Evolutionary conservation across 1,140 invertebrate species (phyloP).

Genomic region (Drosophila burlai): DNA sequence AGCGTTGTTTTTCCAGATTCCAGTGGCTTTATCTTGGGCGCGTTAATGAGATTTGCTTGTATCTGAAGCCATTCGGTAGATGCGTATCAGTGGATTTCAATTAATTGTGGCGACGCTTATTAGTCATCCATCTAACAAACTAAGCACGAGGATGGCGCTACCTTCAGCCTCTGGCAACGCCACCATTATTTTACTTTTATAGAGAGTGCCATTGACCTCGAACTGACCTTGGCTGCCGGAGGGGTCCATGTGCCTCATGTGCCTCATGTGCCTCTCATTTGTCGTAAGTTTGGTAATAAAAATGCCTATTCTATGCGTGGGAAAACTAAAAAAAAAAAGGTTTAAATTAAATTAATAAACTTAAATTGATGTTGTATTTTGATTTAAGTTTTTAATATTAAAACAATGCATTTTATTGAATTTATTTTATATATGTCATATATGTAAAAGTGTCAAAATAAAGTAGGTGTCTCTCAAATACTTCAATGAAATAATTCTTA

Average conservation of each 20-base stretch:
- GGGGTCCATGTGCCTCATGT: not conserved
- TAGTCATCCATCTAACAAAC: constrained; percentile 81
- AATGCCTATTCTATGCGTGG: constrained; percentile 8
- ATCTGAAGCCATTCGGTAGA: constrained; percentile 82
- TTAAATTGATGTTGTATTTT: too few species aligned
- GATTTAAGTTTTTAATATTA: too few species aligned
- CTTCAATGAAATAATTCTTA: not conserved
- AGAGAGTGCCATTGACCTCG: constrained; percentile 43
- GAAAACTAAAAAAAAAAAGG: too few species aligned
- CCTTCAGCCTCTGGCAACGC: constrained; percentile 4
- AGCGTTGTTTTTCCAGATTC: constrained; percentile 62
- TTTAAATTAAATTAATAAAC: too few species aligned
- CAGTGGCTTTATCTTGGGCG: constrained; percentile 82
- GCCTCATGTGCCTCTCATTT: constrained; percentile 20
- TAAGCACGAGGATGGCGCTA: constrained; percentile 68
- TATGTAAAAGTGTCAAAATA: too few species aligned
- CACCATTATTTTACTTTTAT: constrained; percentile 23
- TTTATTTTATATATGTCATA: not conserved
- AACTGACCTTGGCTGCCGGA: constrained; percentile 28
- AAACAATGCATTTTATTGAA: not conserved
- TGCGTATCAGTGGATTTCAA: constrained; percentile 82
- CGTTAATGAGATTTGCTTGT: constrained; percentile 84
- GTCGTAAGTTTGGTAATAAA: constrained; percentile 49
- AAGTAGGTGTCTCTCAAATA: too few species aligned
- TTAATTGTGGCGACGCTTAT: constrained; percentile 84